A percentile compares a stretch with the other conserved stretches of the same genome.
These are phyloP conservation scores for Drosophila acutilabella DNA, from an alignment of 2,888 invertebrate genomes.

Conservation along the genomic window DNA sequence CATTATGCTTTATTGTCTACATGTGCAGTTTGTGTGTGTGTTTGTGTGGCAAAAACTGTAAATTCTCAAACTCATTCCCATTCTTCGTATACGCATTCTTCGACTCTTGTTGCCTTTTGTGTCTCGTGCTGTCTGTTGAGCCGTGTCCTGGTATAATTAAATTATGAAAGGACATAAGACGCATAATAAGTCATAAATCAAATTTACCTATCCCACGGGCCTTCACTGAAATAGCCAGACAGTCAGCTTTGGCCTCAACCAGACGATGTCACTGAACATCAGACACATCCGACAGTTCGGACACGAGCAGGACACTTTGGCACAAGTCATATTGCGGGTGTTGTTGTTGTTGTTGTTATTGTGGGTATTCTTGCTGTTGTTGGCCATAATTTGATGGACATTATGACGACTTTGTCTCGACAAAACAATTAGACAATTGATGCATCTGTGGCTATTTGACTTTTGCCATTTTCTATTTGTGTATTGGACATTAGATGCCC, in stretches of 20 bases:
- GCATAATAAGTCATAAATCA: slow-evolving; percentile 84
- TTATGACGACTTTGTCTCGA: slow-evolving; percentile 78
- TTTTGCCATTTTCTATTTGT: slow-evolving; percentile 59
- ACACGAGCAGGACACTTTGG: slow-evolving; percentile 17
- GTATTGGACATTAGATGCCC: slow-evolving; percentile 39
- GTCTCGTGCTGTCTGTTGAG: slow-evolving; percentile 38
- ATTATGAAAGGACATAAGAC: slow-evolving; percentile 84
- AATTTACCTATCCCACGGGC: slow-evolving; percentile 80
- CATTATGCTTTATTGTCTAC: slow-evolving; percentile 58
- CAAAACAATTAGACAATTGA: slow-evolving; percentile 80
- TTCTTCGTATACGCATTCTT: slow-evolving; percentile 43
- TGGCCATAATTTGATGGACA: slow-evolving; percentile 69
- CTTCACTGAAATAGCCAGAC: slow-evolving; percentile 35
- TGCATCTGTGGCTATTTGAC: slow-evolving; percentile 65
- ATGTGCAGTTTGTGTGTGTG: slow-evolving; percentile 11
- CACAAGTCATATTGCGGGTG: slow-evolving; percentile 17
- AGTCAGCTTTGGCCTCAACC: slow-evolving; percentile 27
- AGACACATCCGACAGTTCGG: slow-evolving; percentile 8
- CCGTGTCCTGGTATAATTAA: slow-evolving; percentile 81
- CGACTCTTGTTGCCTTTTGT: slow-evolving; percentile 25
- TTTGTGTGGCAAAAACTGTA: slow-evolving; percentile 49
- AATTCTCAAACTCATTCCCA: slow-evolving; percentile 8
- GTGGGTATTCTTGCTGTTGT: slow-evolving; percentile 3
- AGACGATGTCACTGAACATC: slow-evolving; percentile 38
- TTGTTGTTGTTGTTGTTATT: neutral